Evolutionary conservation across 64 coral and sea anemone species (phyloP).

Genomic region (Montipora foliosa): DNA sequence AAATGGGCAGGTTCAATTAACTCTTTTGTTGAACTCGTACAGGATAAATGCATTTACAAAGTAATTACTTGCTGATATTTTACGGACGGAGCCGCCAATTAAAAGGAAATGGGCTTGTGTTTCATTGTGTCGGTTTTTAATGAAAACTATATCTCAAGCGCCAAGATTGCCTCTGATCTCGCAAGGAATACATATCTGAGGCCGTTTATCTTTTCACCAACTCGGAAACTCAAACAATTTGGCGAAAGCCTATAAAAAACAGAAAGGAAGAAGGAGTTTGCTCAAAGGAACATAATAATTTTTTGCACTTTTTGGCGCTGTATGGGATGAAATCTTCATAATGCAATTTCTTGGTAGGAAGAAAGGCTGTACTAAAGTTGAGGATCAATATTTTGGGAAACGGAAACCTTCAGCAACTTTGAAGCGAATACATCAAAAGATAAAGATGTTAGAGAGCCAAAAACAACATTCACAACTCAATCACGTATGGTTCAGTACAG

Average conservation of each 20-base stretch:
- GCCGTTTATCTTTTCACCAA: not conserved
- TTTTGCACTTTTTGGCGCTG: not conserved
- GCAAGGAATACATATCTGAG: not conserved
- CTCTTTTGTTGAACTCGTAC: constrained; percentile 2
- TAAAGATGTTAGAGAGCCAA: constrained; percentile 47
- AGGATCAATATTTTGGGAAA: constrained; percentile 60
- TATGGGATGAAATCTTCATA: not conserved
- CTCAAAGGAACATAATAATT: not conserved
- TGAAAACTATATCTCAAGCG: not conserved
- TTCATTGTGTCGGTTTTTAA: not conserved
- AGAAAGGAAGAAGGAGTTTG: not conserved
- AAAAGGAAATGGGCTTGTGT: not conserved
- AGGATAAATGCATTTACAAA: not conserved
- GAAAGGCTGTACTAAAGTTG: constrained; percentile 62
- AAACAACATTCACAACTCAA: not conserved
- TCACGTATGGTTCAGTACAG: not conserved
- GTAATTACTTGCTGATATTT: constrained; percentile 30
- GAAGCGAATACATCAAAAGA: constrained; percentile 67
- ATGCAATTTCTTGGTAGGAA: constrained; percentile 36
- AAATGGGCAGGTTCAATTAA: constrained; percentile 9
- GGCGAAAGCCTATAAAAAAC: not conserved
- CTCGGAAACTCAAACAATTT: not conserved
- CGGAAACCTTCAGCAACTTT: constrained; percentile 54
- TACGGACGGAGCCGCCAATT: not conserved
- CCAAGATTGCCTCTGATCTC: not conserved